Percentiles rank a stretch among this genome's conserved stretches.
Conservation (phyloP, 2,888 invertebrate species). For the Escarpia spicata region DNA sequence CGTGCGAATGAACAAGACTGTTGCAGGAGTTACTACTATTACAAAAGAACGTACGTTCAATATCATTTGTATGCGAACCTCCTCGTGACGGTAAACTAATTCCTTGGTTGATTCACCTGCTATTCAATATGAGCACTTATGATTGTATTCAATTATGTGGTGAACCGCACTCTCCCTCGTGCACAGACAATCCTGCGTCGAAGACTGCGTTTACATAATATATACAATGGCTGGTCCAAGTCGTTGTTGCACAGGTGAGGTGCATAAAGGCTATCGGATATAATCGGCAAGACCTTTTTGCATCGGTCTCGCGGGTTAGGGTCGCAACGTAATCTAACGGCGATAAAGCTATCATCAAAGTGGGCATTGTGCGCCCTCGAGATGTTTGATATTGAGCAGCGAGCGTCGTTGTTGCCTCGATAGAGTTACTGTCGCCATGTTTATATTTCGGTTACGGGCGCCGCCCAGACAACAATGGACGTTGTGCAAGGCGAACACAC, state of each 20-base stretch:
- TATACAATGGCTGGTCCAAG: neutral
- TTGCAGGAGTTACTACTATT: too few relatives aligned
- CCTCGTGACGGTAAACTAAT: neutral
- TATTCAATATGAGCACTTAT: neutral
- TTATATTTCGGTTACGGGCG: neutral
- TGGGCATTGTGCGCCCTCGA: neutral
- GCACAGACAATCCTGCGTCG: neutral
- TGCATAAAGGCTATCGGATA: neutral
- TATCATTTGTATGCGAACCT: neutral
- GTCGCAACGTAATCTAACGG: neutral
- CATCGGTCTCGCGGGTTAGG: neutral
- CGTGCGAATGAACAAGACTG: too few relatives aligned
- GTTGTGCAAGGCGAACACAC: neutral
- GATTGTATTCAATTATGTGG: neutral
- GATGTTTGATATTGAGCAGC: neutral
- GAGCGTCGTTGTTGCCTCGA: neutral
- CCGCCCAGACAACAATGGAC: neutral
- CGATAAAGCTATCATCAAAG: constrained; percentile 16
- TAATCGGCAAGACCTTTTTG: neutral
- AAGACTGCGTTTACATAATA: neutral
- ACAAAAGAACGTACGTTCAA: neutral
- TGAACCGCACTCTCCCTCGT: neutral
- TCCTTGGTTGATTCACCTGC: neutral
- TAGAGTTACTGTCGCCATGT: neutral
- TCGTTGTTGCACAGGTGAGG: neutral